These are phyloP conservation scores for Phasia obesa DNA, from an alignment of 2,888 invertebrate species.

Conservation along the genomic window DNA sequence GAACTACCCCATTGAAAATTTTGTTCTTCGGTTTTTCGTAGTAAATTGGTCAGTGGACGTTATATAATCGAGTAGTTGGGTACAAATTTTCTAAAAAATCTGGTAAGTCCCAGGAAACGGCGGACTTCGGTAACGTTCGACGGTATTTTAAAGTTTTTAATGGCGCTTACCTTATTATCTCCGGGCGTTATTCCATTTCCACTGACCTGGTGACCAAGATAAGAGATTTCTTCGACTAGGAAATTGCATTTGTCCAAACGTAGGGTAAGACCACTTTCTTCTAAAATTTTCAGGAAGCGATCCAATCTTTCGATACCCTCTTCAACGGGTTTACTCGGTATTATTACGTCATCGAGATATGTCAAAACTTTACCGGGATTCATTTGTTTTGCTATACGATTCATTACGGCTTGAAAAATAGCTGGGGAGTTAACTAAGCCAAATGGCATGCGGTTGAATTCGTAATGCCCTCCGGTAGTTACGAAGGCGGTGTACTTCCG, in stretches of 20 bases:
- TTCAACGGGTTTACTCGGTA: too few species aligned
- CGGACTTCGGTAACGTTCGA: slow-evolving; percentile 55
- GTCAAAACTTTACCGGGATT: too few species aligned
- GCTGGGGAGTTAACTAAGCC: slow-evolving; percentile 64
- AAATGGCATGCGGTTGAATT: slow-evolving; percentile 69
- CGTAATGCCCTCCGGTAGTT: slow-evolving; percentile 61
- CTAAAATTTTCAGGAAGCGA: slow-evolving; percentile 45
- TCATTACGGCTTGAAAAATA: slow-evolving; percentile 53
- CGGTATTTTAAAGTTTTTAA: slow-evolving; percentile 40
- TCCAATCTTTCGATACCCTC: too few species aligned
- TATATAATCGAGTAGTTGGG: slow-evolving; percentile 53
- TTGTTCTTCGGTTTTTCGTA: slow-evolving; percentile 28
- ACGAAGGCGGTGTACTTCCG: slow-evolving; percentile 62
- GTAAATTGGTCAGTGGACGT: slow-evolving; percentile 33
- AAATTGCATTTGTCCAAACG: slow-evolving; percentile 37
- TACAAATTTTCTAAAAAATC: slow-evolving; percentile 70
- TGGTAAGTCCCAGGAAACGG: slow-evolving; percentile 64
- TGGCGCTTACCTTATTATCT: slow-evolving; percentile 16
- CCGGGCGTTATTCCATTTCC: slow-evolving; percentile 13
- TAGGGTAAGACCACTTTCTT: slow-evolving; percentile 25
- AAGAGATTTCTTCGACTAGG: slow-evolving; percentile 8
- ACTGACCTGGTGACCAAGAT: background rate
- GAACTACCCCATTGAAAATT: background rate
- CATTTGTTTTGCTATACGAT: background rate
- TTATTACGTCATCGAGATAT: too few species aligned